phyloP scores from a whole-genome alignment of 2,888 invertebrate species.

The Axea sp. region DNA sequence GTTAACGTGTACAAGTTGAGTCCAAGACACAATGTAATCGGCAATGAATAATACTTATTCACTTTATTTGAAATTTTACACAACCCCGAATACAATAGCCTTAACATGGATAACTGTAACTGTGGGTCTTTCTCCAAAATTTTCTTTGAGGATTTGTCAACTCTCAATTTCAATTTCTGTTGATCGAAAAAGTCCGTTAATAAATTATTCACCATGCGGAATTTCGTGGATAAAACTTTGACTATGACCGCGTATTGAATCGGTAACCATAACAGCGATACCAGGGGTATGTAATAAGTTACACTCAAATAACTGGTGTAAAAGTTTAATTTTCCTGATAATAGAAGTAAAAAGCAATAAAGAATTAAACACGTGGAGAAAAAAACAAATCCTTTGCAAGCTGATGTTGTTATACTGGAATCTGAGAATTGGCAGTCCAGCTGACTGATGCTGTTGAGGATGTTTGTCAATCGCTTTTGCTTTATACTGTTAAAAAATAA shows the following conservation, averaged over 20 bases:
- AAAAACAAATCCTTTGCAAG: constrained; percentile 7
- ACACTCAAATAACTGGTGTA: constrained; percentile 4
- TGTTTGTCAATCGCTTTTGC: constrained; percentile 11
- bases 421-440: constrained; percentile 19
- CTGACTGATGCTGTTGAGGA: constrained; percentile 9
- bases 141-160: too few species aligned
- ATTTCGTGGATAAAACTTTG: constrained; percentile 1
- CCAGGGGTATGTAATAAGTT: constrained; percentile 19
- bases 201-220: not conserved
- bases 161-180: too few species aligned
- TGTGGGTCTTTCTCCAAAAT: not conserved
- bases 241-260: constrained; percentile 22
- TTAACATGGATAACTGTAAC: not conserved
- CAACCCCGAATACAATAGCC: not conserved
- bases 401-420: not conserved
- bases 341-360: not conserved
- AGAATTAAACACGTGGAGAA: not conserved
- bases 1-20: constrained; percentile 16
- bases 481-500: not conserved
- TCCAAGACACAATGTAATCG: constrained; percentile 9
- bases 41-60: not conserved
- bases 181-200: constrained; percentile 6
- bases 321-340: constrained; percentile 17
- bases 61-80: constrained; percentile 5
- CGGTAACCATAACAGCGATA: constrained; percentile 22